Base-by-base conservation (phyloP, 92 coral and sea anemone genomes). In the Anthopleura xanthogrammica region DNA sequence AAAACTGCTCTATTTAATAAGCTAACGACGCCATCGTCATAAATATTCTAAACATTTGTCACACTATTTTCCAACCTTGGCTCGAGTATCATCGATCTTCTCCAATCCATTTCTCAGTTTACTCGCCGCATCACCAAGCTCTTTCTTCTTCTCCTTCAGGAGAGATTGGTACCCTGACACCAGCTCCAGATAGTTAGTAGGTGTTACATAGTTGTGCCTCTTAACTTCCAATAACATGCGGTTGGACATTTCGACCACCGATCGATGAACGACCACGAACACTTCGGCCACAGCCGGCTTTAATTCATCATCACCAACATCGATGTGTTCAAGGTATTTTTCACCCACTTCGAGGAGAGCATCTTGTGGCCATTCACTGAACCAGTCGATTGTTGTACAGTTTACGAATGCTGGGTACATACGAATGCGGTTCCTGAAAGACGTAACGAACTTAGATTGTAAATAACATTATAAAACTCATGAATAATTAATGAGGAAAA, bases 381-480 rank as follows among this genome's bases (percentile, higher is more conserved):
- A 97, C 99, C 99, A 97, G 84, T 97, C 99, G 60, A 97, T 97
- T 36, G 99, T 97, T 17, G 99, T 94, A 58, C 99, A 97, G 92
- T 97, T 97, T 48, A 97, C 99, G 83, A 97, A 95, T 16, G 99
- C 95, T 23, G 99, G 99, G 89, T 90, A 97, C 99, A 94, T 97
- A 65, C 99, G 99, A 57, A 97, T 94, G 73, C 99, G 99, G 86
- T 97, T 54, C 58, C 58, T 54, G 58, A 54, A 54, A 54, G 58
- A 54, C 58, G 14, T 13, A 54, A 54, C 2, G 58, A 54, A 14
- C 0, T 11, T 54, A 54, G 50, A 46, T 9, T 46, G 50, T 46
- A 46, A 46, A 46, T 29, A 29, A 29, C 36, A 29, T n/a, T n/a
- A n/a, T n/a, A n/a, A n/a, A n/a, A n/a, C n/a, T n/a, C n/a, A n/a